Base-by-base conservation (phyloP, 2,888 invertebrate species). In the Eueremaeus valkanovi region DNA sequence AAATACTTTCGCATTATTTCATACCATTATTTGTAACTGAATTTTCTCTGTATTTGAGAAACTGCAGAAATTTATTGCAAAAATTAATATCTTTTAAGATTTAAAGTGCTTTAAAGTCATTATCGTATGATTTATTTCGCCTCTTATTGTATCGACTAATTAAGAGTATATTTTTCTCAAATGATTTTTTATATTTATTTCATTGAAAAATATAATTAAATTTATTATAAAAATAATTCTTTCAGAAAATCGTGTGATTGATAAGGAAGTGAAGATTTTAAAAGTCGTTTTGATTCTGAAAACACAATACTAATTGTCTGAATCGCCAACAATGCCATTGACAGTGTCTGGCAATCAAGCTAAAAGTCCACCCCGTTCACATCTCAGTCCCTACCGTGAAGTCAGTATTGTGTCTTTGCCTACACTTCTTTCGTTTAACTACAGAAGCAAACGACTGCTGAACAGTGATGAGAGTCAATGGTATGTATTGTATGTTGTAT, bases 251-350 rank as follows among this genome's bases (percentile, higher is more conserved):
- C 27, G 55, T n/a, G n/a, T n/a, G n/a, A n/a, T n/a, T n/a, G n/a
- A n/a, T n/a, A n/a, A n/a, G n/a, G n/a, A n/a, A n/a, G n/a, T n/a
- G n/a, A n/a, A n/a, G n/a, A n/a, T n/a, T n/a, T n/a, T n/a, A n/a
- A n/a, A n/a, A n/a, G n/a, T n/a, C n/a, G n/a, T n/a, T n/a, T n/a
- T n/a, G n/a, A n/a, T n/a, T n/a, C n/a, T n/a, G n/a, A n/a, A n/a
- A n/a, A n/a, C n/a, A n/a, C n/a, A n/a, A n/a, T n/a, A n/a, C n/a
- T n/a, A n/a, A n/a, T n/a, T n/a, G n/a, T n/a, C n/a, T n/a, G n/a
- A n/a, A n/a, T n/a, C n/a, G n/a, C n/a, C n/a, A n/a, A n/a, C n/a
- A 16, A 68, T 68, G 68, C 68, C 68, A 68, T 68, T 42, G 42
- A 42, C 68, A 27, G 6, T 63, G 63, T 33, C 63, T 9, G 27